Conservation (phyloP, 2,797 vertebrate genomes). For the Coilia nasus region DNA sequence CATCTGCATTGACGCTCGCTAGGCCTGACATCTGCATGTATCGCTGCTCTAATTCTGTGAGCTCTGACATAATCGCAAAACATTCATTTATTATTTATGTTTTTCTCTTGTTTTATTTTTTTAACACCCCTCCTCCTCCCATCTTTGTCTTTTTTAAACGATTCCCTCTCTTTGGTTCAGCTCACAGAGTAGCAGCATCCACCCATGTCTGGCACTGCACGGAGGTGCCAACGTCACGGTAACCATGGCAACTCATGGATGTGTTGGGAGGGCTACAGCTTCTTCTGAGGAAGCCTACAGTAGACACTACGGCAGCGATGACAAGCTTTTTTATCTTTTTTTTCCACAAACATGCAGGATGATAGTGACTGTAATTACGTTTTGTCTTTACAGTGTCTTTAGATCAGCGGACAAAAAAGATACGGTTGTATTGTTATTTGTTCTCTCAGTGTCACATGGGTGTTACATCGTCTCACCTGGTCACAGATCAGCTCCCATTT, state of each 20-base stretch:
- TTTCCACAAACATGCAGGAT: not conserved
- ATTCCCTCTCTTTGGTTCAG: constrained; percentile 41
- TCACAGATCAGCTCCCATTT: constrained; percentile 99
- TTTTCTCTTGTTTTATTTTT: not conserved
- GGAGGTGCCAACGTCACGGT: constrained; percentile 41
- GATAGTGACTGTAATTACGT: not conserved
- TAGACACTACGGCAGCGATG: not conserved
- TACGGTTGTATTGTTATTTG: too few relatives aligned
- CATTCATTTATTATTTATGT: constrained; percentile 54
- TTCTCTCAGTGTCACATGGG: too few relatives aligned
- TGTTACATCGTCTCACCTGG: constrained; percentile 72
- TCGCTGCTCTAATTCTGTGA: not conserved
- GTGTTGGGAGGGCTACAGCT: constrained; percentile 7
- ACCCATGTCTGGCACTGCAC: constrained; percentile 40
- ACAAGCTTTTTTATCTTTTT: not conserved
- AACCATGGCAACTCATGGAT: constrained; percentile 51
- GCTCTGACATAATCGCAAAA: constrained; percentile 37
- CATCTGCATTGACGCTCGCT: not conserved
- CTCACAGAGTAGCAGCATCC: constrained; percentile 46
- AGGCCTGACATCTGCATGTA: not conserved
- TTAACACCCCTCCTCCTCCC: not conserved
- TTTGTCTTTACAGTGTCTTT: not conserved
- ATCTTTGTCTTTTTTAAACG: not conserved
- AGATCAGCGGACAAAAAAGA: not conserved
- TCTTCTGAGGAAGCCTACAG: not conserved